phyloP scores from a whole-genome alignment of 1,140 invertebrate species.

The Pogonomyrmex barbatus region DNA sequence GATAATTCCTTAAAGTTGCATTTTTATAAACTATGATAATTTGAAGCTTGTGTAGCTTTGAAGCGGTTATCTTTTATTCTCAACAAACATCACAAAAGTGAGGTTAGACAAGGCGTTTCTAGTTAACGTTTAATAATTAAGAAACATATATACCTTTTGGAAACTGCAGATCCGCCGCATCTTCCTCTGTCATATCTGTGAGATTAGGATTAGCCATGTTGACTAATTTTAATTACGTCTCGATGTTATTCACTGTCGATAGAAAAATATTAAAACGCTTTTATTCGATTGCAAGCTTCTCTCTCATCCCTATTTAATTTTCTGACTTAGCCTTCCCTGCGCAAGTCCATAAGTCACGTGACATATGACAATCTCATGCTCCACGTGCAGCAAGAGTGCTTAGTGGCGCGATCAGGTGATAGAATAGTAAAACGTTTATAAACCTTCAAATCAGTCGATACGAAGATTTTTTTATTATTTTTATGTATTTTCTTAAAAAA shows the following conservation, averaged over 20 bases:
- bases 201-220: constrained; percentile 81
- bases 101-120: constrained; percentile 47
- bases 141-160: constrained; percentile 90
- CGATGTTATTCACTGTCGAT: background rate
- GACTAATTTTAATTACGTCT: background rate
- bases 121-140: background rate
- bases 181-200: constrained; percentile 92
- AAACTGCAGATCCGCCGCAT: constrained; percentile 94
- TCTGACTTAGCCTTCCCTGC: background rate
- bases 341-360: too few species aligned
- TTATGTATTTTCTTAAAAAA: background rate
- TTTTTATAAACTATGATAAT: background rate
- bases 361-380: background rate
- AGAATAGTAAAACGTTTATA: background rate
- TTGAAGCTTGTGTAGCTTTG: too few species aligned
- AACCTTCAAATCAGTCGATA: background rate
- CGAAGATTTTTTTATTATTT: background rate
- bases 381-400: background rate
- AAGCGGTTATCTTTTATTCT: too few species aligned
- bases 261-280: background rate
- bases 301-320: background rate
- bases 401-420: constrained; percentile 33
- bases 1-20: background rate
- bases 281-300: background rate
- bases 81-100: constrained; percentile 25